Evolutionary conservation across 2,888 invertebrate species (phyloP).

Genomic region (Schizotus pectinicornis): DNA sequence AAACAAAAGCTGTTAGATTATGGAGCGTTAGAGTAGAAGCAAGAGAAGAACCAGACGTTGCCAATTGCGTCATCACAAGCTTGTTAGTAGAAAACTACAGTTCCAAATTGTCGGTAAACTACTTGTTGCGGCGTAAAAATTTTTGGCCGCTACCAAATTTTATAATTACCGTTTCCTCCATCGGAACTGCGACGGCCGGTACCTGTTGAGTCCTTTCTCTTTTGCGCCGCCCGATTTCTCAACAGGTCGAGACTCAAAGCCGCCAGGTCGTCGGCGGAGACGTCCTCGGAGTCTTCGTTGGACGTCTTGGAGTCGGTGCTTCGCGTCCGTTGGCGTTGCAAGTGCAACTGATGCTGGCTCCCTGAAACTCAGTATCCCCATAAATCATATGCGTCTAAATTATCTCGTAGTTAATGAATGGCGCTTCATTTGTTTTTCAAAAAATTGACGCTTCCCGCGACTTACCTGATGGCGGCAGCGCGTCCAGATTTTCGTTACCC

Average conservation of each 20-base stretch:
- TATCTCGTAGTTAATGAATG: too few species aligned
- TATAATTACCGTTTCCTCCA: constrained; percentile 54
- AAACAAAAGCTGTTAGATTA: constrained; percentile 25
- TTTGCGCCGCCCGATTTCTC: constrained; percentile 46
- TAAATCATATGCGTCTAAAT: too few species aligned
- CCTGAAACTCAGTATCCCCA: constrained; percentile 34
- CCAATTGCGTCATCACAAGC: constrained; percentile 3
- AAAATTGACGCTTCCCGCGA: not conserved
- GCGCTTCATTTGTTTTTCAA: not conserved
- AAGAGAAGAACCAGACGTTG: constrained; percentile 9
- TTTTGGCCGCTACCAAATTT: constrained; percentile 32
- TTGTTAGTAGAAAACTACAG: constrained; percentile 12
- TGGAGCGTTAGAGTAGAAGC: constrained; percentile 19
- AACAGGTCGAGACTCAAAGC: constrained; percentile 53
- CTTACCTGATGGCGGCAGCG: constrained; percentile 48
- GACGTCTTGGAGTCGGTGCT: constrained; percentile 65
- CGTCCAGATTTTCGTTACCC: constrained; percentile 56
- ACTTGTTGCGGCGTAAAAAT: constrained; percentile 1
- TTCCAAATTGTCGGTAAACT: constrained; percentile 5
- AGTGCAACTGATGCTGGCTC: constrained; percentile 45
- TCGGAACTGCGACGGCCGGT: constrained; percentile 62
- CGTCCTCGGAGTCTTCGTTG: constrained; percentile 47
- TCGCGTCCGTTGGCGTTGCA: constrained; percentile 58
- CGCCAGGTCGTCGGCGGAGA: constrained; percentile 53
- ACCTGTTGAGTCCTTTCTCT: constrained; percentile 59